Conservation (phyloP, 2,888 invertebrate species). For the Scaptomyza polygonia region DNA sequence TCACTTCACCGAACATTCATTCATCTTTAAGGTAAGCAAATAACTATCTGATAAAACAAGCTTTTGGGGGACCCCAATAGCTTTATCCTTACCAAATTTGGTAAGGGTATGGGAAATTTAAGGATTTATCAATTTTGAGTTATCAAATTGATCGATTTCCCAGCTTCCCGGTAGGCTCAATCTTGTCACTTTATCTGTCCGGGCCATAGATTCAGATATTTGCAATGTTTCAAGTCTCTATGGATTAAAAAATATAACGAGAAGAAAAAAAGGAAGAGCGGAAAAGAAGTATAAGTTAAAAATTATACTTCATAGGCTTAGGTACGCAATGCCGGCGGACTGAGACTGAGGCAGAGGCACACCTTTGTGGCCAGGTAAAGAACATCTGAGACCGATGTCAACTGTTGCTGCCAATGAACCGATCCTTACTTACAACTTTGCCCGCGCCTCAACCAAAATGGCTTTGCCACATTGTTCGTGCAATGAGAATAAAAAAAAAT, state of each 20-base stretch:
- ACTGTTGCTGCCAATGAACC: slow-evolving; percentile 6
- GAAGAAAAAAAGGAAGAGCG: background rate
- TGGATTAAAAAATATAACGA: background rate
- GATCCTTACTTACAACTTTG: slow-evolving; percentile 17
- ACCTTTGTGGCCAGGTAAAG: slow-evolving; percentile 45
- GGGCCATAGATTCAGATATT: no score
- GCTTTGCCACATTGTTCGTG: slow-evolving; percentile 32
- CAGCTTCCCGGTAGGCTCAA: no score
- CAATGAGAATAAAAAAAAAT: background rate
- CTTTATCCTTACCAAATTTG: no score
- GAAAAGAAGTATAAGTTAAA: no score
- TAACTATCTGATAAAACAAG: background rate
- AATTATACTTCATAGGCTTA: slow-evolving; percentile 3
- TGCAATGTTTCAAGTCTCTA: no score
- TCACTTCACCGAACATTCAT: slow-evolving; percentile 5
- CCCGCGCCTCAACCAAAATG: slow-evolving; percentile 9
- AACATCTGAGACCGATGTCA: slow-evolving; percentile 17
- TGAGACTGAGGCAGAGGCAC: slow-evolving; percentile 12
- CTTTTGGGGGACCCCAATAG: no score
- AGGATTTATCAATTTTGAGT: no score
- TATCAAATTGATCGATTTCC: no score
- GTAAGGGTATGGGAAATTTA: no score
- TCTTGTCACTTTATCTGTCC: no score
- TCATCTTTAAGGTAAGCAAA: background rate
- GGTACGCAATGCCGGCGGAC: slow-evolving; percentile 26